Evolutionary conservation across 2,113 vertebrate species (phyloP).

Genomic region (Apus apus): DNA sequence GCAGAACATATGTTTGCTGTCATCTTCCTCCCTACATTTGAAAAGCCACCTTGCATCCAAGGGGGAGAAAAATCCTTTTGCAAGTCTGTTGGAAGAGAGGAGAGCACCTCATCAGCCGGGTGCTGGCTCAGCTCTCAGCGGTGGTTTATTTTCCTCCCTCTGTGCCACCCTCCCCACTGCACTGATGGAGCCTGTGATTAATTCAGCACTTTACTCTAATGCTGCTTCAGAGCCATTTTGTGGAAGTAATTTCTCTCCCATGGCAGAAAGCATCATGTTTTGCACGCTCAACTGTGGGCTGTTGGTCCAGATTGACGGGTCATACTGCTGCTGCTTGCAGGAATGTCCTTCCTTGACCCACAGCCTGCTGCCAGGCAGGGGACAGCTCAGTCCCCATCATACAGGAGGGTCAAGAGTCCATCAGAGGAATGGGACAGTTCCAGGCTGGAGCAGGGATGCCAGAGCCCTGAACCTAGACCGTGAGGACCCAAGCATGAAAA

Average conservation of each 20-base stretch:
- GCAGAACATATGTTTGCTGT: constrained; percentile 52
- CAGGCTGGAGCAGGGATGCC: accelerated
- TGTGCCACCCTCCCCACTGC: not conserved
- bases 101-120: not conserved
- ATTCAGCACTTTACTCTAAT: constrained; percentile 30
- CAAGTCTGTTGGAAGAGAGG: not conserved
- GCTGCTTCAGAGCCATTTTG: not conserved
- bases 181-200: constrained; percentile 5
- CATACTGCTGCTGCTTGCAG: accelerated
- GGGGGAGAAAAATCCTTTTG: not conserved
- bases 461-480: not conserved
- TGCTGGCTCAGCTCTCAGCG: constrained; percentile 12
- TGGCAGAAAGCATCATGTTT: not conserved
- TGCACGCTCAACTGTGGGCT: not conserved
- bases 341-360: not conserved
- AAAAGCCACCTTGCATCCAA: constrained; percentile 35
- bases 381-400: accelerated
- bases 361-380: accelerated
- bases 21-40: not conserved
- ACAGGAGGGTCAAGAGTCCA: not conserved
- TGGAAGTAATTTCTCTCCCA: not conserved
- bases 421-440: too few species aligned
- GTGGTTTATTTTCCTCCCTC: not conserved
- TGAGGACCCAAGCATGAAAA: accelerated
- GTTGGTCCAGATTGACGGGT: not conserved